A percentile compares a stretch with the other conserved stretches of the same genome.
Evolutionary conservation across 2,113 vertebrate species (phyloP).

Genomic region (Ciconia boyciana): DNA sequence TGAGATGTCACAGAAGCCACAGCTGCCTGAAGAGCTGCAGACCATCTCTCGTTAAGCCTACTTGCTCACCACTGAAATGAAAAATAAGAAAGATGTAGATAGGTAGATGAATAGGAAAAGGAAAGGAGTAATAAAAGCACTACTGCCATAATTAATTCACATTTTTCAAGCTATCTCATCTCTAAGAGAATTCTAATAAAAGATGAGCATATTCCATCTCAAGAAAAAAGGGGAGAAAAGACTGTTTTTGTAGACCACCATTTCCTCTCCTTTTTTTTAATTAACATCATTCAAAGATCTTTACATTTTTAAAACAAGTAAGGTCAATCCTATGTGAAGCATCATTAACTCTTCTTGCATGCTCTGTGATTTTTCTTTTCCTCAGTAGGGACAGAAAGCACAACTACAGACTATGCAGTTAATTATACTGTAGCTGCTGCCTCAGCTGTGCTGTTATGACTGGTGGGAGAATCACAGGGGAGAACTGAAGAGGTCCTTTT

Average conservation of each 20-base stretch:
- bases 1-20: background rate
- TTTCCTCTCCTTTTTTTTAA: background rate
- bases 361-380: background rate
- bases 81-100: background rate
- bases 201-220: background rate
- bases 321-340: background rate
- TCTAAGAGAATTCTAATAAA: background rate
- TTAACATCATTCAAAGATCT: background rate
- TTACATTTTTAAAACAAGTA: background rate
- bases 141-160: background rate
- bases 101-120: background rate
- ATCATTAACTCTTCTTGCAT: background rate
- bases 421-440: background rate
- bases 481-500: background rate
- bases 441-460: background rate
- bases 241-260: background rate
- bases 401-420: background rate
- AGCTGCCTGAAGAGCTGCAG: background rate
- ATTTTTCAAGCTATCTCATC: background rate
- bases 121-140: background rate
- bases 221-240: background rate
- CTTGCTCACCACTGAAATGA: background rate
- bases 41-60: background rate
- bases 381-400: background rate
- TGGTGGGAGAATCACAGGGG: background rate